phyloP scores from a whole-genome alignment of 2,797 vertebrate genomes.

The Chelmon rostratus region DNA sequence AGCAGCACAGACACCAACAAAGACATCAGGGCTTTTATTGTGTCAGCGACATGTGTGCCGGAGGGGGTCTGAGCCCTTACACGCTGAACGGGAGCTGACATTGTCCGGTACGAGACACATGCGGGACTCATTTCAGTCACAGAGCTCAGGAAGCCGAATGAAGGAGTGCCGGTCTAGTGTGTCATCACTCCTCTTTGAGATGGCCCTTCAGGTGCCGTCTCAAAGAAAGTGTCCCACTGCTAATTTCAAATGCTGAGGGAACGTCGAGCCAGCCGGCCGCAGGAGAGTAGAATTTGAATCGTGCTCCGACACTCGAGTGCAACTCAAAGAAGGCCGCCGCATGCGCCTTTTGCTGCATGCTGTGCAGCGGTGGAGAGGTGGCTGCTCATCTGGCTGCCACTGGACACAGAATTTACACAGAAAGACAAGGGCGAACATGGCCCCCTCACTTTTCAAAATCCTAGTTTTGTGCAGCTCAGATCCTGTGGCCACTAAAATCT shows the following conservation, averaged over 20 bases:
- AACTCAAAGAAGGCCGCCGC: slow-evolving; percentile 23
- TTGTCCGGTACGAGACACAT: slow-evolving; percentile 22
- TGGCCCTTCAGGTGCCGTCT: slow-evolving; percentile 29
- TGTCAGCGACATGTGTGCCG: neutral
- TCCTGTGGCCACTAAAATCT: neutral
- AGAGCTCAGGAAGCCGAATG: slow-evolving; percentile 14
- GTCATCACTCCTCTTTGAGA: slow-evolving; percentile 33
- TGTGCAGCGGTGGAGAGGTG: neutral
- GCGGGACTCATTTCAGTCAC: slow-evolving; percentile 37
- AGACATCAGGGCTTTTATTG: slow-evolving; percentile 3
- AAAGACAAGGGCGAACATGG: neutral
- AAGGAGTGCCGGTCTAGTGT: slow-evolving; percentile 8
- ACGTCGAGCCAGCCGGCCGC: slow-evolving; percentile 18
- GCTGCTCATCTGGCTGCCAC: neutral
- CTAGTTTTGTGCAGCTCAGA: neutral
- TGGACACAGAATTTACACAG: neutral
- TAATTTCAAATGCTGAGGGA: slow-evolving; percentile 59
- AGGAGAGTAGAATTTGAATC: slow-evolving; percentile 46
- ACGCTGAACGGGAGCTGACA: slow-evolving; percentile 15
- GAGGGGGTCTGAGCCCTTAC: slow-evolving; percentile 27
- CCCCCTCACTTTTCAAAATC: neutral
- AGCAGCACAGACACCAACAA: neutral
- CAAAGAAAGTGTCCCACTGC: slow-evolving; percentile 36
- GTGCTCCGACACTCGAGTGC: slow-evolving; percentile 10
- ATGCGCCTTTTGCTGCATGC: neutral